These are phyloP conservation scores for Desmodus rotundus DNA, from an alignment of 2,113 vertebrate species.

Conservation along the genomic window DNA sequence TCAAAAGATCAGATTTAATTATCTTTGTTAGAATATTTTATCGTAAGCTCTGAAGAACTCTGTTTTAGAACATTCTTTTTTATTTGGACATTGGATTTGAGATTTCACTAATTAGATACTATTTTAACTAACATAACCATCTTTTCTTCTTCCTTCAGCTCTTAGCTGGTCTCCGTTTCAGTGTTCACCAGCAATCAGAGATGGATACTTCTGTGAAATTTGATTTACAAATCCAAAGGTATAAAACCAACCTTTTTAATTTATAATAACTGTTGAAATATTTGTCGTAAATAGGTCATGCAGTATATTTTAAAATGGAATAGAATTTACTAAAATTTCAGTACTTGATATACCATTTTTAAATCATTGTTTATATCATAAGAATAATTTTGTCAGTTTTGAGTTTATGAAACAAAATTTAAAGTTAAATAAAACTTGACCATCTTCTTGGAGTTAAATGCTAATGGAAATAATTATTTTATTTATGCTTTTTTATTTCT, in stretches of 20 bases:
- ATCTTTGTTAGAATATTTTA: background rate
- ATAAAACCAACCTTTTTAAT: background rate
- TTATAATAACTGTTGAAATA: background rate
- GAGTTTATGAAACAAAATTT: conserved; percentile 11
- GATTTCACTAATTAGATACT: background rate
- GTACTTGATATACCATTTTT: background rate
- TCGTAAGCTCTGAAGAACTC: background rate
- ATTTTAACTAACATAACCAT: background rate
- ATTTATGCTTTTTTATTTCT: background rate
- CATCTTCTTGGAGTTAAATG: background rate
- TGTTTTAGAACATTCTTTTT: background rate
- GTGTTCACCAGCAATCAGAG: conserved; percentile 94
- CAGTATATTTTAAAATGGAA: background rate
- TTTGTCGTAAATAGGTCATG: background rate
- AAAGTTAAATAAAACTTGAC: background rate
- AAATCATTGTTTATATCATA: background rate
- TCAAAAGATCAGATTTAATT: background rate
- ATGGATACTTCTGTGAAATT: conserved; percentile 95
- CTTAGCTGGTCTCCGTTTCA: conserved; percentile 91
- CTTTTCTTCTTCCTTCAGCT: conserved; percentile 78
- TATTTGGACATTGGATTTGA: background rate
- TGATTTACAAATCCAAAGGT: conserved; percentile 94
- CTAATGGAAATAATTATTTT: background rate
- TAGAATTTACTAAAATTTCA: background rate
- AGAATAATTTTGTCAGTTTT: conserved; percentile 11